phyloP scores from a whole-genome alignment of 2,797 vertebrate species.

The Enteromius viviparus region DNA sequence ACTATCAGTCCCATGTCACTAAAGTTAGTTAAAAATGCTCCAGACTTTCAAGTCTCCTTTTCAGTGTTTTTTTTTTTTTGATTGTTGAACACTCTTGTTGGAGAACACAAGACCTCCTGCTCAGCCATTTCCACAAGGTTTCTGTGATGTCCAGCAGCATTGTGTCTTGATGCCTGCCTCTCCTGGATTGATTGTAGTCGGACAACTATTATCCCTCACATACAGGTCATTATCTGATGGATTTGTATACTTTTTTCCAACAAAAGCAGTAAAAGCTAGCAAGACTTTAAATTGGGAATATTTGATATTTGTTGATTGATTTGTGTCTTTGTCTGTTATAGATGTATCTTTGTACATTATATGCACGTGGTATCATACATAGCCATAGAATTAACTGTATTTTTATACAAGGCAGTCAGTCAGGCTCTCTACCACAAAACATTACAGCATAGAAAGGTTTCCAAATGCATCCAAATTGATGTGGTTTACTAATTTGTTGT shows the following conservation, averaged over 20 bases:
- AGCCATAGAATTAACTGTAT: background rate
- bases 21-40: background rate
- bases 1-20: background rate
- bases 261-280: background rate
- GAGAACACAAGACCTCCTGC: constrained; percentile 22
- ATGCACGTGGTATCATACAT: background rate
- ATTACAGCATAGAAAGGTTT: background rate
- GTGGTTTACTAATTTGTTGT: constrained; percentile 24
- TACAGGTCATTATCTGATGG: constrained; percentile 34
- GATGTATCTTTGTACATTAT: background rate
- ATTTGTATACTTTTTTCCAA: constrained; percentile 29
- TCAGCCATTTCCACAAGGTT: constrained; percentile 13
- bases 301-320: background rate
- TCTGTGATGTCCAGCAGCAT: constrained; percentile 27
- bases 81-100: constrained; percentile 26
- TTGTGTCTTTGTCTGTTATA: background rate
- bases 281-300: background rate
- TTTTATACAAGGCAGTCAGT: background rate
- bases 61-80: background rate
- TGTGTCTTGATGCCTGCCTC: constrained; percentile 23
- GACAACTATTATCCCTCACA: background rate
- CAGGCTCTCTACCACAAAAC: background rate
- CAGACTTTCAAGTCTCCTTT: background rate
- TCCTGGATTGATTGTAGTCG: constrained; percentile 23
- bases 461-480: background rate